Evolutionary conservation across 53 echinoderm and acorn worm species (phyloP), one percentile per base, ranked within the genome.

Genomic region (Temnopleurus reevesii): DNA sequence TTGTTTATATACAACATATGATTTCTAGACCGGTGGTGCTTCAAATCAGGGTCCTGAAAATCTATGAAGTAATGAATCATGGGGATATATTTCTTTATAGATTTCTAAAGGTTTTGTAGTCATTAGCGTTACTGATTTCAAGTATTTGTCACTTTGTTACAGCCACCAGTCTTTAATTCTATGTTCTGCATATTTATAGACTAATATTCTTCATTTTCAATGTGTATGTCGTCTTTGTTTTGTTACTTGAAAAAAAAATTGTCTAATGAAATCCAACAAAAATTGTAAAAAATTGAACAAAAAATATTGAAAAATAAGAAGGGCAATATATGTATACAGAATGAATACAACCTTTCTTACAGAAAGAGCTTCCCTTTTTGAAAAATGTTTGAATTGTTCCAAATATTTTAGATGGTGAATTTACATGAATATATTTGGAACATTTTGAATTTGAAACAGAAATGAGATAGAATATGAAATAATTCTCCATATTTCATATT

Each of bases 191-290:
- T 71, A 71, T 71, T 41, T 71, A 71, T 71, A 71, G 41, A 43
- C 41, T 71, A 71, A 18, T 65, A 33, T 65, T 65, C n/a, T 3
- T n/a, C 65, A 4, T 1, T 71, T 71, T 12, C n/a, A n/a, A n/a
- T 64, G 64, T 64, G 64, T 3, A 64, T 64, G 64, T 33, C 13
- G 64, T 64, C 64, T 18, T 64, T 66, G 38, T 71, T 21, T 41
- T 41, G 43, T 71, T 21, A 38, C 43, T 71, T 71, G 71, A 55
- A 55, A 71, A 71, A 71, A 71, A 71, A 4, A 5, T 18, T 38
- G n/a, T n/a, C 19, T 4, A 71, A 71, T 71, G 71, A 71, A 71
- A 41, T 71, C 41, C 43, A n/a, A 71, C 71, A 71, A 71, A 71
- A 71, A 71, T 71, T 71, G 41, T 41, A 19, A 38, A 71, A 66